Percentiles rank a stretch among this genome's conserved stretches.
phyloP scores from a whole-genome alignment of 2,888 invertebrate species.

The Cheilosia impressa region DNA sequence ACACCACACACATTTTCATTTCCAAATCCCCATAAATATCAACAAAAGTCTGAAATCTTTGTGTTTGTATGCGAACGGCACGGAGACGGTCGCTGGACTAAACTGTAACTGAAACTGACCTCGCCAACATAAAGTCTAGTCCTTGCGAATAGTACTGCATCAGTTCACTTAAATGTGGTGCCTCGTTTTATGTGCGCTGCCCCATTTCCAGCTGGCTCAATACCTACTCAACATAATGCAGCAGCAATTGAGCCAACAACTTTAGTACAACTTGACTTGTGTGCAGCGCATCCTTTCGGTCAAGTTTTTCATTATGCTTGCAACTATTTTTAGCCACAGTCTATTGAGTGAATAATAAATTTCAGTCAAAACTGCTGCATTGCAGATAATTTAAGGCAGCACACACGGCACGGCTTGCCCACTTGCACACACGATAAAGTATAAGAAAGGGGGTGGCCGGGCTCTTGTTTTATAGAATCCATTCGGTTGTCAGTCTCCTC shows the following conservation, averaged over 20 bases:
- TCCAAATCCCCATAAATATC: too few species aligned
- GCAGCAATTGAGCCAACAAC: slow-evolving; percentile 30
- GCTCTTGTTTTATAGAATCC: slow-evolving; percentile 28
- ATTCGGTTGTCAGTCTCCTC: slow-evolving; percentile 26
- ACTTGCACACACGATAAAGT: not conserved
- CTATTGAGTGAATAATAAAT: slow-evolving; percentile 62
- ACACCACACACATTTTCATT: too few species aligned
- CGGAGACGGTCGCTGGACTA: too few species aligned
- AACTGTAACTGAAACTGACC: too few species aligned
- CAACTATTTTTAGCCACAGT: slow-evolving; percentile 37
- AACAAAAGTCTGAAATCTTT: too few species aligned
- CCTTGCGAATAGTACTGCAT: too few species aligned
- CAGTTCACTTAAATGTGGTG: too few species aligned
- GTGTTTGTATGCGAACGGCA: too few species aligned
- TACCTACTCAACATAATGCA: slow-evolving; percentile 25
- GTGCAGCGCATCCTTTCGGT: slow-evolving; percentile 24
- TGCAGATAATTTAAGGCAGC: slow-evolving; percentile 58
- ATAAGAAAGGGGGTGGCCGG: not conserved
- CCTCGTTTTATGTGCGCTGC: not conserved
- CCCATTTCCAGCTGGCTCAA: not conserved
- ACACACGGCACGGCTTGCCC: slow-evolving; percentile 7
- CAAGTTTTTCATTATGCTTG: slow-evolving; percentile 30
- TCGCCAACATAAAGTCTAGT: too few species aligned
- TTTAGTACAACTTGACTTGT: slow-evolving; percentile 19
- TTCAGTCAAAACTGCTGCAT: slow-evolving; percentile 55